phyloP scores from a whole-genome alignment of 1,140 invertebrate species.

The Drosophila ohnishii region DNA sequence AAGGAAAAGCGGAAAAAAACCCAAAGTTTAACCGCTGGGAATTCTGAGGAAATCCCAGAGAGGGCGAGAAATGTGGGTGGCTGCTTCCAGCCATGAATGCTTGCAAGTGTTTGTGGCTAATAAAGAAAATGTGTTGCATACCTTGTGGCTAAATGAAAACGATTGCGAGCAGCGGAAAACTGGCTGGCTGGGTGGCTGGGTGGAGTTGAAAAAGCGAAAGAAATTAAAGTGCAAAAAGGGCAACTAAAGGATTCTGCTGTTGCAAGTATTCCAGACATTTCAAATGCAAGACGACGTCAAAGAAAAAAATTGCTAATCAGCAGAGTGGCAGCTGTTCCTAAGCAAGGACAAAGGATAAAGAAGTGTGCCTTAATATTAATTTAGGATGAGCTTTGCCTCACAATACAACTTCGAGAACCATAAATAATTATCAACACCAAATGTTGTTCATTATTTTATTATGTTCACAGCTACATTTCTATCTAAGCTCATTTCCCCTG shows the following conservation, averaged over 20 bases:
- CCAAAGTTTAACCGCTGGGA: constrained; percentile 25
- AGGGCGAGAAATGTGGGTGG: constrained; percentile 9
- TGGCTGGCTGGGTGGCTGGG: neutral
- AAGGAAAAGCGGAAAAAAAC: constrained; percentile 14
- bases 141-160: constrained; percentile 39
- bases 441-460: neutral
- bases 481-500: constrained; percentile 8
- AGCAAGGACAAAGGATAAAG: neutral
- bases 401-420: neutral
- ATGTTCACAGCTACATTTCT: neutral
- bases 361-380: no score
- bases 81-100: constrained; percentile 12
- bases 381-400: neutral
- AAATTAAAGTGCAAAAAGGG: constrained; percentile 12
- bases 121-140: constrained; percentile 77
- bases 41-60: constrained; percentile 20
- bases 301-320: neutral
- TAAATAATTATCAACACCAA: constrained; percentile 2
- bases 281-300: neutral
- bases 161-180: neutral
- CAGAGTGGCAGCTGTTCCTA: constrained; percentile 1
- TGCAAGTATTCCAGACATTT: neutral
- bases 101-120: constrained; percentile 61
- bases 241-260: constrained; percentile 4
- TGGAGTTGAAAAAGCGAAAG: neutral